Conservation (phyloP, 64 coral and sea anemone species). For the Porites lutea region DNA sequence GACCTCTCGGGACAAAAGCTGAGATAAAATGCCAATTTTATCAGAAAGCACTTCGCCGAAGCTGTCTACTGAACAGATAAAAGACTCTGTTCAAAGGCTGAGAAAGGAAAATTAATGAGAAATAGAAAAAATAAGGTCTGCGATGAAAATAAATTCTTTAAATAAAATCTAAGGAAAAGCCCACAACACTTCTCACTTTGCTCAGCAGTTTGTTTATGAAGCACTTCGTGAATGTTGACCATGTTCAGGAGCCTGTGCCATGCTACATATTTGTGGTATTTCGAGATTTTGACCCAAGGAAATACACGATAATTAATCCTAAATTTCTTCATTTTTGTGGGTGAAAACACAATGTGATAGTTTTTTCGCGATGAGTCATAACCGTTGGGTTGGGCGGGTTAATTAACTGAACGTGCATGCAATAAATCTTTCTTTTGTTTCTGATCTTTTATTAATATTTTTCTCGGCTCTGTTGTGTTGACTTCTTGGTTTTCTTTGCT, state of each 20-base stretch:
- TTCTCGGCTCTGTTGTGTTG: no score
- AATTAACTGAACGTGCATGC: no score
- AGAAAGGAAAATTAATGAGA: no score
- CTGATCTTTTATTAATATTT: no score
- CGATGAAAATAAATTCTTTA: no score
- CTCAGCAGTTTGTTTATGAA: neutral
- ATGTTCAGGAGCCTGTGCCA: no score
- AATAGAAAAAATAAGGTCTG: no score
- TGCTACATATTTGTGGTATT: neutral
- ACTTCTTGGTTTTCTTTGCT: no score
- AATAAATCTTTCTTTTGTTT: no score
- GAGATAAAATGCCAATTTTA: slow-evolving; percentile 22
- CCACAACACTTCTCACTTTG: no score
- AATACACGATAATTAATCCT: neutral
- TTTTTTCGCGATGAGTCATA: neutral
- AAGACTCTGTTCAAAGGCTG: neutral
- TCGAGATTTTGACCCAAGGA: neutral
- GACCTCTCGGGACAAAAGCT: neutral
- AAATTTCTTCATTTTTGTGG: slow-evolving; percentile 28
- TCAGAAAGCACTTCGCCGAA: neutral
- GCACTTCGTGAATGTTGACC: neutral
- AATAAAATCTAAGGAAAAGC: no score
- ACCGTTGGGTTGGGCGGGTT: neutral
- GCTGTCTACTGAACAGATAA: no score
- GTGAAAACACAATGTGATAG: neutral